Evolutionary conservation across 2,888 invertebrate genomes (phyloP).

Genomic region (Agrochola macilenta): DNA sequence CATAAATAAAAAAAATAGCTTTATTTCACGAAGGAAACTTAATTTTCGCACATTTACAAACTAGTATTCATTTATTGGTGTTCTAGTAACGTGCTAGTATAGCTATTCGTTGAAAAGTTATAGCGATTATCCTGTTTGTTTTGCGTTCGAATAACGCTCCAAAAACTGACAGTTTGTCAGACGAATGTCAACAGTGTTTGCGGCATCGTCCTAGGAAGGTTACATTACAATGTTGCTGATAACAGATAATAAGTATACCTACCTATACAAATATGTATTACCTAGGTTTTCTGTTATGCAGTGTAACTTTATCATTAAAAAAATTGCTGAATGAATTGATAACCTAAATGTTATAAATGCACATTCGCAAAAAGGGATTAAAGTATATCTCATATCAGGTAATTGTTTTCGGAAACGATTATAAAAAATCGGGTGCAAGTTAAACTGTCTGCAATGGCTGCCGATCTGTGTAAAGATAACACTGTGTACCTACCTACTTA

Average conservation of each 20-base stretch:
- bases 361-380: neutral
- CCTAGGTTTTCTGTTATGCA: neutral
- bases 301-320: neutral
- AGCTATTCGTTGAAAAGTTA: conserved; percentile 10
- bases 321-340: conserved; percentile 2
- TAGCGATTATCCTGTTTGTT: conserved; percentile 36
- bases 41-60: neutral
- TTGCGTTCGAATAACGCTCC: conserved; percentile 20
- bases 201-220: neutral
- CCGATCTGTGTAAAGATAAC: conserved; percentile 12
- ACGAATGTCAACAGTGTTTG: conserved; percentile 1
- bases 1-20: neutral
- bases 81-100: conserved; percentile 10
- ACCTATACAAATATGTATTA: neutral
- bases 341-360: neutral
- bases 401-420: conserved; percentile 8
- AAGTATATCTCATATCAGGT: neutral
- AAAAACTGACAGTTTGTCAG: neutral
- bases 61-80: neutral
- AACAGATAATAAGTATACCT: neutral
- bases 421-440: neutral
- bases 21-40: neutral
- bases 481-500: conserved; percentile 1
- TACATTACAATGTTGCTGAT: conserved; percentile 12
- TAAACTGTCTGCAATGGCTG: conserved; percentile 11